phyloP scores from a whole-genome alignment of 2,797 vertebrate species.

The Cynodonichthys magdalenae region DNA sequence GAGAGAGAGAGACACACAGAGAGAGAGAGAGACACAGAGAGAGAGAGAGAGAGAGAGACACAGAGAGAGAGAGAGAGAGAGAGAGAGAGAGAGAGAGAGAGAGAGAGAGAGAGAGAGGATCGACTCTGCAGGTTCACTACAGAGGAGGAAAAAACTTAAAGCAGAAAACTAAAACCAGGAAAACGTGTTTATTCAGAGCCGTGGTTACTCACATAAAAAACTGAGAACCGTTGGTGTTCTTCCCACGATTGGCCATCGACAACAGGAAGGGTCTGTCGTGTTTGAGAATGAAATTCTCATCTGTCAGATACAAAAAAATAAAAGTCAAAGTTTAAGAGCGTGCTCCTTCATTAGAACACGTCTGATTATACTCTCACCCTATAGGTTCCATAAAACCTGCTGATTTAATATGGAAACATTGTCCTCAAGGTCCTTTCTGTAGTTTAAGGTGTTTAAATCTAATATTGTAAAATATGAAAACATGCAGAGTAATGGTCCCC shows the following conservation, averaged over 20 bases:
- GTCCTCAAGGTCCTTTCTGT: not conserved
- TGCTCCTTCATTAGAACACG: not conserved
- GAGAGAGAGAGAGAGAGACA: too few species aligned
- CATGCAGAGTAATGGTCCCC: too few species aligned
- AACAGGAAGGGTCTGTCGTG: conserved; percentile 98
- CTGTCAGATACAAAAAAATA: conserved; percentile 83
- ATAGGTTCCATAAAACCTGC: conserved; percentile 12
- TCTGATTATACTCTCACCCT: too few species aligned
- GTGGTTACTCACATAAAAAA: conserved; percentile 96
- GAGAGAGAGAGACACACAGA: conserved; percentile 29
- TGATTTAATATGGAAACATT: too few species aligned
- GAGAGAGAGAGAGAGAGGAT: conserved; percentile 24
- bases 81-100: too few species aligned
- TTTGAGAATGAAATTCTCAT: conserved; percentile 99
- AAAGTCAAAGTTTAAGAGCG: conserved; percentile 27
- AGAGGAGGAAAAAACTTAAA: conserved; percentile 42
- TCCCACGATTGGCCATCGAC: conserved; percentile 99
- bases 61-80: too few species aligned
- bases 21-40: too few species aligned
- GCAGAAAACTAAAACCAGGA: conserved; percentile 34
- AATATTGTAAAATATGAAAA: not conserved
- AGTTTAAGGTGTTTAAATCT: not conserved
- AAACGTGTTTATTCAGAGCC: conserved; percentile 11
- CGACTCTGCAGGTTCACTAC: conserved; percentile 56
- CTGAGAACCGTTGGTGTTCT: conserved; percentile 98